Percentiles rank a stretch among this genome's conserved stretches.
Conservation (phyloP, 2,797 vertebrate genomes). For the Monodelphis domestica region DNA sequence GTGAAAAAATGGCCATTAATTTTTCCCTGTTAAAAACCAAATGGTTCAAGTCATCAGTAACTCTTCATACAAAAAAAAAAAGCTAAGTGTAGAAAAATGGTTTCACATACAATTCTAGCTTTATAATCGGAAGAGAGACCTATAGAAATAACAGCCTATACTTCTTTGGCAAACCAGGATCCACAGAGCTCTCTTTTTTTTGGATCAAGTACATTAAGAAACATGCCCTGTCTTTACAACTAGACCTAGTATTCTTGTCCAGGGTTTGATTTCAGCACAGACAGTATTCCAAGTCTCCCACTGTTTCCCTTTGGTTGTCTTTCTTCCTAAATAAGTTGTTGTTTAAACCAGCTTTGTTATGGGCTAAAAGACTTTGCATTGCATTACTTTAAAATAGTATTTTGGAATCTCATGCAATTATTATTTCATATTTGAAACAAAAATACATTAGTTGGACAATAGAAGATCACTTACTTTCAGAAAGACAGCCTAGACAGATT, state of each 20-base stretch:
- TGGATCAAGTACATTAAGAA: not conserved
- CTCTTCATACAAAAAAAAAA: not conserved
- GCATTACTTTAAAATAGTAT: not conserved
- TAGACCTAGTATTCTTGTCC: not conserved
- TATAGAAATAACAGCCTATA: not conserved
- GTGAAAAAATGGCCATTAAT: not conserved
- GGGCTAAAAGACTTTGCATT: conserved; percentile 19
- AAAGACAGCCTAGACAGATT: conserved; percentile 29
- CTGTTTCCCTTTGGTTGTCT: conserved; percentile 39
- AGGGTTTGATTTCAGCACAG: conserved; percentile 14
- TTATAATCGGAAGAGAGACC: not conserved
- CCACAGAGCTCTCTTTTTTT: not conserved
- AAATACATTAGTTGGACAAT: not conserved
- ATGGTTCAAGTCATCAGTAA: not conserved
- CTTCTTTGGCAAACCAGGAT: not conserved
- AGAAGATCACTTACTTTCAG: not conserved
- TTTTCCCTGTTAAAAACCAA: not conserved
- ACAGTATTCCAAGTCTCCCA: not conserved
- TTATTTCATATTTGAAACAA: not conserved
- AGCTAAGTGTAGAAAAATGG: not conserved
- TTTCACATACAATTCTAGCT: not conserved
- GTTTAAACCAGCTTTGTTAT: conserved; percentile 24
- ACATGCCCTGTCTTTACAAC: not conserved
- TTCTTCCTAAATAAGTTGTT: not conserved
- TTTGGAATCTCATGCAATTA: not conserved